Evolutionary conservation across 2,888 invertebrate species (phyloP).

Genomic region (Stomorhina lunata): DNA sequence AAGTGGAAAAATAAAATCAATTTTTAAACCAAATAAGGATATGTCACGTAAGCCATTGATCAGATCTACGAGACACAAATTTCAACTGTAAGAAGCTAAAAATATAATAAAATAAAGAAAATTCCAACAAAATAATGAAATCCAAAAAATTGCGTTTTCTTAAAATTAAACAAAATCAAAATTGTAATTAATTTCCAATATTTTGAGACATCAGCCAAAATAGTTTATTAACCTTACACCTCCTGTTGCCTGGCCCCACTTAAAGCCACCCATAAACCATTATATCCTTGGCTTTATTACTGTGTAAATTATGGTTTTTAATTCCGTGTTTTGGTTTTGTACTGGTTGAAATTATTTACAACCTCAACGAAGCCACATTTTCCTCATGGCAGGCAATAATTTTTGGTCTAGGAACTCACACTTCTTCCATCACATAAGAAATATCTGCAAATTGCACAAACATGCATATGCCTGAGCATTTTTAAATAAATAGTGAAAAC

Average conservation of each 20-base stretch:
- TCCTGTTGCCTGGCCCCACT: too few species aligned
- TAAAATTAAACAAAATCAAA: neutral
- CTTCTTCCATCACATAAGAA: neutral
- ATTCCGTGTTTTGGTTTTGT: neutral
- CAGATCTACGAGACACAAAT: conserved; percentile 77
- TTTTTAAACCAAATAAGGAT: neutral
- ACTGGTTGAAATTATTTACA: conserved; percentile 34
- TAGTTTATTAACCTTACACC: too few species aligned
- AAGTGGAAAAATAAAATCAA: neutral
- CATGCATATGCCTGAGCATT: neutral
- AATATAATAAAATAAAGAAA: neutral
- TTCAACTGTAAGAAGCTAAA: conserved; percentile 67
- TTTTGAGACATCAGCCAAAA: too few species aligned
- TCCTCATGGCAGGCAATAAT: conserved; percentile 20
- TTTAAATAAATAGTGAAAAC: too few species aligned
- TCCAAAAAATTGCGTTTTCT: neutral
- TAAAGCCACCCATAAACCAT: too few species aligned
- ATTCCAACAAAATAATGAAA: neutral
- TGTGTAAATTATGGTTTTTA: too few species aligned
- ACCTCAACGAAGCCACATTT: conserved; percentile 37
- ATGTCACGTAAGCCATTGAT: conserved; percentile 75
- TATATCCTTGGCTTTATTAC: too few species aligned
- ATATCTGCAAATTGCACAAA: too few species aligned
- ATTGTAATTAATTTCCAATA: too few species aligned
- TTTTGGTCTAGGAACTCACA: neutral